Evolutionary conservation across 2,888 invertebrate species (phyloP), one percentile per base, ranked within the genome.

Genomic region (Leptopterna dolabrata): DNA sequence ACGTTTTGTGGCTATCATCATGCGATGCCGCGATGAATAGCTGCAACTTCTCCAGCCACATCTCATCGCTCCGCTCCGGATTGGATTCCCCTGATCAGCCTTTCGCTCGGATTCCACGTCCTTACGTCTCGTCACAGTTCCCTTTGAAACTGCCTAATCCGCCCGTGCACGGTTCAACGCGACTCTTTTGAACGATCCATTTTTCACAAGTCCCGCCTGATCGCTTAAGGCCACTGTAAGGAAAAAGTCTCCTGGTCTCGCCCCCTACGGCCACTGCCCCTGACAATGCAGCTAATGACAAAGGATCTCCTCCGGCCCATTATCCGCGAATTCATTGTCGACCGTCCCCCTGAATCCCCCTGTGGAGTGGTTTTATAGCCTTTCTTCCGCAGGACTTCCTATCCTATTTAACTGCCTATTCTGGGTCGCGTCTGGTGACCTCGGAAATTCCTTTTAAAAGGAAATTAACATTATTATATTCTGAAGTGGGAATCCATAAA

Each of bases 341-440:
- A 30, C 73, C 73, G 2, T 19, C 73, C 30, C 16, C 36, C 36
- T 76, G 16, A 30, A 76, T 41, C 36, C 29, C 29, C 73, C 63
- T 24, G 24, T 6, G 24, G 63, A 63, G 27, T 24, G 24, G 63
- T 36, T 76, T 76, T 41, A 76, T 76, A 41, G 0, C 19, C 73
- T 76, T 76, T 76, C 73, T 36, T 76, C 73, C 63, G 63, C 63
- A 63, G 63, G 63, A 63, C 63, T 63, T 27, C 63, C 63, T 19
- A 19, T 19, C 27, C 63, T 4, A 63, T 63, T 63, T 24, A 55
- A 55, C 19, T 63, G 63, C 9, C 24, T 24, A 63, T 63, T 63
- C 63, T 63, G 24, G 63, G 63, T 19, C 63, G 11, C 63, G 19
- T 11, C 24, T 24, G 19, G 11, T 27, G 63, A 24, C 63, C 63